Evolutionary conservation across 2,113 vertebrate species (phyloP), one percentile per base, ranked within the genome.

Genomic region (Pollachius pollachius): DNA sequence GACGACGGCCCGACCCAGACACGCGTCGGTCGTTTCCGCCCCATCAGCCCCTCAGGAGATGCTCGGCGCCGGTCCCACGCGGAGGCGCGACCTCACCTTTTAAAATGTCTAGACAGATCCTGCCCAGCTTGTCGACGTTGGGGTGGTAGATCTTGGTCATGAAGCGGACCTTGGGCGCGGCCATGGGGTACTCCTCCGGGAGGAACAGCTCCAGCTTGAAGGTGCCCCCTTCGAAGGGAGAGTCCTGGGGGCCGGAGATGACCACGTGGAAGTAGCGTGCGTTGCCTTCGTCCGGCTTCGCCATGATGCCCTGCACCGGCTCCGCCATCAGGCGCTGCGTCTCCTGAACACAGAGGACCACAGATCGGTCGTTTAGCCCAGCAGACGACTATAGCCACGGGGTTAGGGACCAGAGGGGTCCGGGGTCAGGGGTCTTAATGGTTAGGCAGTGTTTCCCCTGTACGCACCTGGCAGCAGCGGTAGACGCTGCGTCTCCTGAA

Each of bases 101-200:
- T 93, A 99, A 95, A 93, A 99, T 99, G 95, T 99, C 97, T 97
- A 99, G 95, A 94, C 97, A 99, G 97, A 99, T 99, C 95, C 97
- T 97, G 92, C 97, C 97, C 94, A 99, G 93, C 93, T 98, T 97
- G 94, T 99, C 97, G 89, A 99, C 97, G 85, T 99, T 99, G 92
- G 97, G 97, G 90, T 99, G 97, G 94, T 99, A 99, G 92, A 99
- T 99, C 98, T 98, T 99, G 95, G 97, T 99, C 96, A 98, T 99
- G 94, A 99, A 98, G 92, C 96, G 96, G 92, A 98, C 95, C 96
- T 98, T 99, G 89, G 97, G 97, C 89, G 95, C 96, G 92, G 96
- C 96, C 97, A 98, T 99, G 84, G 96, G 95, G 82, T 98, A 98
- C 94, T 99, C 96, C 94, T 99, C 97, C 74, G 96, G 96, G 92